Base-by-base conservation (phyloP, 2,888 invertebrate species). In the Brenthis hecate region DNA sequence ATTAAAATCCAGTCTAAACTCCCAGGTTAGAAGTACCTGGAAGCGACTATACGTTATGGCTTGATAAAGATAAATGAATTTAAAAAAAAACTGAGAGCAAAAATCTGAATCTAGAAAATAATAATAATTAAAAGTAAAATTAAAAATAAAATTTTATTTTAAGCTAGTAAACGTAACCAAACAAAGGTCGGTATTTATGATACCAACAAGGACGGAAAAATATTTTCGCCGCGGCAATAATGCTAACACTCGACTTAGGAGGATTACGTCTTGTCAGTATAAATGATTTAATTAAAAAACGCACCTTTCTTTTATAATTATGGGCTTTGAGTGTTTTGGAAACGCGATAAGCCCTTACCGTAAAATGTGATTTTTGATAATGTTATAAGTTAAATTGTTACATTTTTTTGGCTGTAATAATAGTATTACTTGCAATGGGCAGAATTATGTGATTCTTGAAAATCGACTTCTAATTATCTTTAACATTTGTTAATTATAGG, bases 251-350 rank as follows among this genome's bases (percentile, higher is more conserved):
- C 54, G 65, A 65, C 65, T 68, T 65, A 61, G 19, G 61, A 50
- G 65, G 66, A 68, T 72, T 70, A 71, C 62, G 70, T 54, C 60
- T 62, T 67, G 56, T 61, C 56, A 69, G 63, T 61, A 51, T 67
- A 64, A 68, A 57, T 62, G 69, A 72, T 73, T 73, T 65, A 70
- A 73, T 73, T 70, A 73, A 68, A 64, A 68, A 68, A 70, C 36
- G 48, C 55, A 67, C 53, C 54, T 65, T 55, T 64, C 64, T 61
- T 57, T 64, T 58, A 63, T 69, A 68, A 66, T 66, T 70, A 53
- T 58, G 54, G 48, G 47, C 14, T 57, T 32, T 36, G 60, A 51
- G 51, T 28, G 50, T 60, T 60, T 60, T n/a, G 23, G 28, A 28
- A 50, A 60, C n/a, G 13, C 28, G 14, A n/a, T 23, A 23, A 58